Evolutionary conservation across 2,888 invertebrate genomes (phyloP).

Genomic region (Elegia similella): DNA sequence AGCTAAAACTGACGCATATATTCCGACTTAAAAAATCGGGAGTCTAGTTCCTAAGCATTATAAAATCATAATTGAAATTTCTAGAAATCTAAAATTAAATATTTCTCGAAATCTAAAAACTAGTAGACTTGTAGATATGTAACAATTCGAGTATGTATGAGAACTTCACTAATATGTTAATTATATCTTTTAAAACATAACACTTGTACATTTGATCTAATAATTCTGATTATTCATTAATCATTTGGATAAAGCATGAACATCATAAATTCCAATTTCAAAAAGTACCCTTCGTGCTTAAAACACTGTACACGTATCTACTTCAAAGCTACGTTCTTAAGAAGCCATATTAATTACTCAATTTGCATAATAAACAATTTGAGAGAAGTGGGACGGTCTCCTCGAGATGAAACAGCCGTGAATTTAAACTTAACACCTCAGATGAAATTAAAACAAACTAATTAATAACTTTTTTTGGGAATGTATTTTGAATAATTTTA

Average conservation of each 20-base stretch:
- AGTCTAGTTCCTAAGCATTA: no score
- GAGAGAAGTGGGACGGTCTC: slow-evolving; percentile 10
- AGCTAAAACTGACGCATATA: no score
- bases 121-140: no score
- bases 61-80: no score
- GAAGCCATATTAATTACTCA: slow-evolving; percentile 16
- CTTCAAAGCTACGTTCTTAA: background rate
- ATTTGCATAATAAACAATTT: slow-evolving; percentile 22
- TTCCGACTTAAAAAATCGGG: no score
- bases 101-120: no score
- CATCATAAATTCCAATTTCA: background rate
- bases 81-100: no score
- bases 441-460: background rate
- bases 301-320: slow-evolving; percentile 1
- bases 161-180: no score
- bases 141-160: no score
- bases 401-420: slow-evolving; percentile 15
- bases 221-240: background rate
- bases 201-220: no score
- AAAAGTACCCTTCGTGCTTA: background rate
- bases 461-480: background rate
- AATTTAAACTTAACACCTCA: slow-evolving; percentile 1
- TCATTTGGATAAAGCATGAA: background rate
- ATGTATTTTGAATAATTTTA: no score
- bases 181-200: no score